Percentiles rank a stretch among this genome's conserved stretches.
Conservation (phyloP, 2,113 vertebrate species). For the Podarcis raffonei region DNA sequence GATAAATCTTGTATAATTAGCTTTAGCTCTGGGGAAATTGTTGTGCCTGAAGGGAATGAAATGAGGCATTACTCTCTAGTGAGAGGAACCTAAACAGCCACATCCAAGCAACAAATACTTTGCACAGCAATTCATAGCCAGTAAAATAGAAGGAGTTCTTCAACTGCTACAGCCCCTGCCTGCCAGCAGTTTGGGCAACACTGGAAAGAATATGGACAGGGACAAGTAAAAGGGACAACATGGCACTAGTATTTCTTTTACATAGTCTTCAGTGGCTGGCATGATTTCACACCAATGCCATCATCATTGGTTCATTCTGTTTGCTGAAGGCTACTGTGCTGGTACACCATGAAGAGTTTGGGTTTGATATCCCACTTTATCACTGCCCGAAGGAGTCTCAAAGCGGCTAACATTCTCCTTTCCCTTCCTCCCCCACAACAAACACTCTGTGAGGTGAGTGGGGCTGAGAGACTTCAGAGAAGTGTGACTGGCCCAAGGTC, state of each 20-base stretch:
- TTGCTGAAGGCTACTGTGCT: background rate
- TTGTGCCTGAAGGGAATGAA: conserved; percentile 59
- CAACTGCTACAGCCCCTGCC: background rate
- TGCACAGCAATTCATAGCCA: background rate
- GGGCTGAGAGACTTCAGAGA: no score
- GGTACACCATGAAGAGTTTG: no score
- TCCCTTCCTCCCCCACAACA: no score
- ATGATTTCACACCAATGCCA: background rate
- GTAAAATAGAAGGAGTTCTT: background rate
- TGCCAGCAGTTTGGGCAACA: background rate
- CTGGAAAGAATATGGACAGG: background rate
- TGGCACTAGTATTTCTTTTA: background rate
- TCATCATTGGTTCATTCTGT: background rate
- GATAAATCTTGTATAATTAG: conserved; percentile 80
- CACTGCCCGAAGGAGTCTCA: no score
- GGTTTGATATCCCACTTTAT: no score
- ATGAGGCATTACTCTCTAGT: conserved; percentile 37
- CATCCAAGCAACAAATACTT: accelerated
- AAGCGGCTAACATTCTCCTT: no score
- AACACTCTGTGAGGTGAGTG: no score
- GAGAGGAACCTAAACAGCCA: conserved; percentile 28
- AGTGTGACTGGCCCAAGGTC: no score
- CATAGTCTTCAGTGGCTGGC: no score
- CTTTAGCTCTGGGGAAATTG: conserved; percentile 61
- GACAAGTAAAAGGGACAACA: background rate